phyloP scores from a whole-genome alignment of 1,140 invertebrate genomes.

The Zaprionus camerounensis region DNA sequence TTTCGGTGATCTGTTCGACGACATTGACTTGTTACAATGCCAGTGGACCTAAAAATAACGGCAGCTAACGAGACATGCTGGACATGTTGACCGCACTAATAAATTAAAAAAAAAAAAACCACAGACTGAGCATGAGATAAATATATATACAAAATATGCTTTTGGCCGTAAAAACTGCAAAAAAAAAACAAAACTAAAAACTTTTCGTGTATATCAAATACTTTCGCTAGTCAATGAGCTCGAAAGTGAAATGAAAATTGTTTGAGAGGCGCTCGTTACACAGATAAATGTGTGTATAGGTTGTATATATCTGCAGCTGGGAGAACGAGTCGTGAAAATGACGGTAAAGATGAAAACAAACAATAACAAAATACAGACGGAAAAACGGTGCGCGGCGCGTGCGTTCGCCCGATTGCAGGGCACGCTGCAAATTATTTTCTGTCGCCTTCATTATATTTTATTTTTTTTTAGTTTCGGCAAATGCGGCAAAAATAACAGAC shows the following conservation, averaged over 20 bases:
- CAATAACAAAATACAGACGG: slow-evolving; percentile 44
- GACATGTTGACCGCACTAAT: slow-evolving; percentile 44
- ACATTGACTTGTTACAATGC: slow-evolving; percentile 73
- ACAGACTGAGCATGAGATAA: neutral
- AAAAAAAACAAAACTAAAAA: slow-evolving; percentile 18
- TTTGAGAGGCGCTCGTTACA: slow-evolving; percentile 11
- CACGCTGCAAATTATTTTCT: slow-evolving; percentile 67
- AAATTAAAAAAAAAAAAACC: slow-evolving; percentile 8
- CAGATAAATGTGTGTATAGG: slow-evolving; percentile 6
- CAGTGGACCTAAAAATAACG: slow-evolving; percentile 68
- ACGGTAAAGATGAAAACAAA: slow-evolving; percentile 56
- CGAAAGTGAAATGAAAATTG: slow-evolving; percentile 72
- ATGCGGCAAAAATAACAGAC: slow-evolving; percentile 62
- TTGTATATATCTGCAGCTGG: slow-evolving; percentile 7
- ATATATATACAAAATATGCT: neutral
- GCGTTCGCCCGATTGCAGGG: slow-evolving; percentile 18
- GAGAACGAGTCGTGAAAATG: slow-evolving; percentile 47
- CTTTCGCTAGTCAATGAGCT: slow-evolving; percentile 64
- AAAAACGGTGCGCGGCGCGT: slow-evolving; percentile 27
- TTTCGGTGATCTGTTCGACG: slow-evolving; percentile 52
- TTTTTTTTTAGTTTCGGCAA: slow-evolving; percentile 39
- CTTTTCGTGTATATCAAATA: slow-evolving; percentile 20
- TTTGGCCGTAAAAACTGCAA: slow-evolving; percentile 11
- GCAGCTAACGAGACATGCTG: slow-evolving; percentile 30
- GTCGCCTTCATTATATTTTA: slow-evolving; percentile 35